phyloP scores from a whole-genome alignment of 2,113 vertebrate species.

The Pterophyllum scalare region DNA sequence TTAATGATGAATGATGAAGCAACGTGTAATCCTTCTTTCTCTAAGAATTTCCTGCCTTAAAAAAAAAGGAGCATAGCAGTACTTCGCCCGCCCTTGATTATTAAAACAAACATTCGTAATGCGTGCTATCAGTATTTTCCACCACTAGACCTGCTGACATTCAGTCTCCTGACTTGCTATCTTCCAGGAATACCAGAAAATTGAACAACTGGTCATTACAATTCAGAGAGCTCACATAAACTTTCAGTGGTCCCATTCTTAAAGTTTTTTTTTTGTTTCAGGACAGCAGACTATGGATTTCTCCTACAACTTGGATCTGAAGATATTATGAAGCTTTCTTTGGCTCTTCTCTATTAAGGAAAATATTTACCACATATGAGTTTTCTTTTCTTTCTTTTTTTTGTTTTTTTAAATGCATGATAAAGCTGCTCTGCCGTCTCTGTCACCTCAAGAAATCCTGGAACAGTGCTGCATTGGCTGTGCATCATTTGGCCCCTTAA shows the following conservation, averaged over 20 bases:
- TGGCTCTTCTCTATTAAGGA: background rate
- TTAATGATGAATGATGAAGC: background rate
- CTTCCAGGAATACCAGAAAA: background rate
- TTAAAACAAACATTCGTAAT: too few relatives aligned
- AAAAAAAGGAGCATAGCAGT: too few relatives aligned
- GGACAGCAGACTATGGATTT: background rate
- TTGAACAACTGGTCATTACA: conserved; percentile 1
- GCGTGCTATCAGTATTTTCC: too few relatives aligned
- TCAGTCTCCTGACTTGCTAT: background rate
- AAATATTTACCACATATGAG: background rate
- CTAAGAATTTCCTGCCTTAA: too few relatives aligned
- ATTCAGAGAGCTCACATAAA: background rate
- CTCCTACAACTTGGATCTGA: background rate
- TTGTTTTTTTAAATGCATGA: background rate
- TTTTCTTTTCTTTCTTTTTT: background rate
- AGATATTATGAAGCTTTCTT: background rate
- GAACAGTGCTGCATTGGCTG: background rate
- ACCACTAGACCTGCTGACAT: background rate
- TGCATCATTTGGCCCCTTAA: conserved; percentile 23
- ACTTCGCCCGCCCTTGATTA: too few relatives aligned
- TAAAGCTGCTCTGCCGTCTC: background rate
- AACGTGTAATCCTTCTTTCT: too few relatives aligned
- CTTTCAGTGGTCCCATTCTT: background rate
- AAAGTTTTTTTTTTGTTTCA: background rate
- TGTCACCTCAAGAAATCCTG: background rate